Conservation (phyloP, 2,888 invertebrate species). For the Mechanitis mazaeus region DNA sequence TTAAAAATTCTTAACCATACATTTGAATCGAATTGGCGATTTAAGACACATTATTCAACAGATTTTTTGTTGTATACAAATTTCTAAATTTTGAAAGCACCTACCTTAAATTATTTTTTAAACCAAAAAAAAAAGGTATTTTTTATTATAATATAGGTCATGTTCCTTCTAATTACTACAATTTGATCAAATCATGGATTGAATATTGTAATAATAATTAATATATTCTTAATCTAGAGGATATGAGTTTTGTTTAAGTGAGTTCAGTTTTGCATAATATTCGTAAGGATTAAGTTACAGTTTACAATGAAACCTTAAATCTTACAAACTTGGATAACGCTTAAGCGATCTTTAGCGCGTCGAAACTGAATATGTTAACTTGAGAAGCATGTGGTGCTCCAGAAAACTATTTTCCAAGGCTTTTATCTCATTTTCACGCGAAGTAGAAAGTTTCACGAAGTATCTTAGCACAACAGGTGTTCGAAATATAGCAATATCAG, state of each 20-base stretch:
- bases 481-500: conserved; percentile 57
- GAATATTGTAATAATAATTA: too few species aligned
- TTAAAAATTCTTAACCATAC: too few species aligned
- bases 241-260: neutral
- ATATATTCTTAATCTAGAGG: neutral
- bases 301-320: conserved; percentile 6
- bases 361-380: conserved; percentile 58
- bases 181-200: too few species aligned
- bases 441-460: conserved; percentile 69
- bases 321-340: conserved; percentile 15
- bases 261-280: too few species aligned
- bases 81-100: too few species aligned
- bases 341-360: conserved; percentile 40
- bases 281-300: conserved; percentile 2
- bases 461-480: conserved; percentile 71
- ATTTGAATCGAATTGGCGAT: too few species aligned
- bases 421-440: conserved; percentile 70
- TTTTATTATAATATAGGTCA: too few species aligned
- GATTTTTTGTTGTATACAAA: too few species aligned
- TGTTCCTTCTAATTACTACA: too few species aligned
- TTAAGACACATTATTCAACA: too few species aligned
- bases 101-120: too few species aligned
- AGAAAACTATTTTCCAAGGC: conserved; percentile 72
- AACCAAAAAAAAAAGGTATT: too few species aligned
- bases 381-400: conserved; percentile 66